Evolutionary conservation across 37 sponge, comb jelly and placozoan genomes (phyloP).

Genomic region (Theonella swinhoei): DNA sequence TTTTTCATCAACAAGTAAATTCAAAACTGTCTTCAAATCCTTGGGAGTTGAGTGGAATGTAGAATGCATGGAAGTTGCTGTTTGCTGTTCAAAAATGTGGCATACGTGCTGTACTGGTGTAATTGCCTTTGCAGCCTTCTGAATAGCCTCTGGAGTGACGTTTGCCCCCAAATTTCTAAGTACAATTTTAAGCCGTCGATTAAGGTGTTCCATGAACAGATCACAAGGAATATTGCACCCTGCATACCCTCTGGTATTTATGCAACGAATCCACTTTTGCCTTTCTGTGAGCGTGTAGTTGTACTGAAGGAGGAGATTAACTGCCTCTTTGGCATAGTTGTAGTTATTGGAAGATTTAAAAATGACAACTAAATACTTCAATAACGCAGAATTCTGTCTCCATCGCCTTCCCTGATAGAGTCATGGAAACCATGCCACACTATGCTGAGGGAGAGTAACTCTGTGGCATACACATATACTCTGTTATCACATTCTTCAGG

Average conservation of each 20-base stretch:
- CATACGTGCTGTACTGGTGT: slow-evolving; percentile 16
- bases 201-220: slow-evolving; percentile 33
- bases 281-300: slow-evolving; percentile 49
- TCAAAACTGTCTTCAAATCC: too few relatives aligned
- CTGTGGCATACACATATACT: too few relatives aligned
- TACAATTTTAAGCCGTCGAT: slow-evolving; percentile 8
- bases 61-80: too few relatives aligned
- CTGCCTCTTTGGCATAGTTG: slow-evolving; percentile 54
- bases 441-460: slow-evolving; percentile 7
- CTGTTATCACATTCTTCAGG: too few relatives aligned
- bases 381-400: slow-evolving; percentile 30
- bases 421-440: slow-evolving; percentile 55
- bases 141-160: slow-evolving; percentile 9
- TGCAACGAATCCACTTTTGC: slow-evolving; percentile 19
- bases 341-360: slow-evolving; percentile 23
- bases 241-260: slow-evolving; percentile 7
- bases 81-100: too few relatives aligned
- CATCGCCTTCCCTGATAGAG: slow-evolving; percentile 49
- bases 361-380: slow-evolving; percentile 34
- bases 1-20: too few relatives aligned
- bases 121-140: slow-evolving; percentile 21
- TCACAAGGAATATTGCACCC: slow-evolving; percentile 32
- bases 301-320: slow-evolving; percentile 34
- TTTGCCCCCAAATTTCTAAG: slow-evolving; percentile 13
- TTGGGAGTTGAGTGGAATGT: too few relatives aligned